Evolutionary conservation across 2,797 vertebrate species (phyloP).

Genomic region (Rhincodon typus): DNA sequence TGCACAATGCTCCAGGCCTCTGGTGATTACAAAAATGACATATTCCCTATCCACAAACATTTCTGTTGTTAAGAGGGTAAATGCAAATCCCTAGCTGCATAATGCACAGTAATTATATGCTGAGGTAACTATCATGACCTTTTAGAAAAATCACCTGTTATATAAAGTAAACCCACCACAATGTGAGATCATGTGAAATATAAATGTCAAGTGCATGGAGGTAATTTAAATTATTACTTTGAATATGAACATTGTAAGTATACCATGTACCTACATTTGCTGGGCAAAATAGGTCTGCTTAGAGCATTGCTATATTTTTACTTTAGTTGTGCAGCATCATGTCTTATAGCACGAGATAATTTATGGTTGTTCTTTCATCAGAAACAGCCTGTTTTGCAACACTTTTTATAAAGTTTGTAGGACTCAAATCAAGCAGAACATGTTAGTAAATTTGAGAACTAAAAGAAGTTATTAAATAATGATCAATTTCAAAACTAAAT

Average conservation of each 20-base stretch:
- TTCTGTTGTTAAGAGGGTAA: not conserved
- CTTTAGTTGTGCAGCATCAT: not conserved
- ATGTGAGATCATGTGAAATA: not conserved
- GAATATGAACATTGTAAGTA: constrained; percentile 10
- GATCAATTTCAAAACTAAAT: not conserved
- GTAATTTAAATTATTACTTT: constrained; percentile 30
- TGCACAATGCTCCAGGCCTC: no score
- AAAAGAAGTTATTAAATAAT: not conserved
- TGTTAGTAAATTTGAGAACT: not conserved
- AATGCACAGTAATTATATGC: not conserved
- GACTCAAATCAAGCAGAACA: not conserved
- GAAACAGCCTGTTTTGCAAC: not conserved
- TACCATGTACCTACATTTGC: not conserved
- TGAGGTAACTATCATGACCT: not conserved
- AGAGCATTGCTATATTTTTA: not conserved
- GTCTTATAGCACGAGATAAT: not conserved
- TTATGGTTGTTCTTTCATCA: not conserved
- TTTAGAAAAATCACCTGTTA: not conserved
- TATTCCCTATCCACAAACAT: not conserved
- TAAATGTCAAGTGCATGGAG: constrained; percentile 12
- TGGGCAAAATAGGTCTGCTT: not conserved
- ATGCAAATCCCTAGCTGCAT: not conserved
- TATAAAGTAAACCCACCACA: not conserved
- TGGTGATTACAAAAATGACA: constrained; percentile 7
- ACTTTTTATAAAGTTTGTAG: not conserved